These are phyloP conservation scores for Sturnus vulgaris DNA, from an alignment of 2,113 vertebrate genomes.

Conservation along the genomic window DNA sequence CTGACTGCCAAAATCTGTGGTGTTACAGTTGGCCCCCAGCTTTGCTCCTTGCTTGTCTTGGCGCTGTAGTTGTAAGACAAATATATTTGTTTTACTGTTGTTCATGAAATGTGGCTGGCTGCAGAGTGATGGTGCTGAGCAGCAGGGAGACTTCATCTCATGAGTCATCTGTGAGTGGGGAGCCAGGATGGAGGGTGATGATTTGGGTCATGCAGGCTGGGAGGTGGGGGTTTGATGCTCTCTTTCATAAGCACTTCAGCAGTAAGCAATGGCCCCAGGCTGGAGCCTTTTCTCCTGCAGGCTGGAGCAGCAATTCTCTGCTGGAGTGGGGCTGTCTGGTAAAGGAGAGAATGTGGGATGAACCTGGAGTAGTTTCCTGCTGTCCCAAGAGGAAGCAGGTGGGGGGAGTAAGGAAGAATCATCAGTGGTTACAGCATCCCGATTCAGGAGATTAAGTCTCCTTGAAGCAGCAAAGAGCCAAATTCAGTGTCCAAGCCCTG, in stretches of 20 bases:
- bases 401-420: neutral
- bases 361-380: neutral
- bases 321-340: neutral
- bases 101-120: neutral
- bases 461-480: neutral
- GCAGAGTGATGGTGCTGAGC: neutral
- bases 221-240: neutral
- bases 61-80: slow-evolving; percentile 26
- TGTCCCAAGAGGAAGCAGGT: neutral
- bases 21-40: slow-evolving; percentile 61
- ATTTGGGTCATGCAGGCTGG: neutral
- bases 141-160: neutral
- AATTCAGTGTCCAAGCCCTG: neutral
- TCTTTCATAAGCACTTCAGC: neutral
- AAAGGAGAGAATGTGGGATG: neutral
- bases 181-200: neutral
- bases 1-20: slow-evolving; percentile 36
- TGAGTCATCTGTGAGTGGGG: neutral
- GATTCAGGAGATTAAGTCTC: neutral
- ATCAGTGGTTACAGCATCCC: neutral
- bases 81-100: slow-evolving; percentile 50
- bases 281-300: neutral
- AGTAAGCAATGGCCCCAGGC: neutral
- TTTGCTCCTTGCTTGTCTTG: slow-evolving; percentile 64
- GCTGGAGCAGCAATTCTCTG: neutral